phyloP scores from a whole-genome alignment of 1,140 invertebrate genomes.

The Sycophila sp. region DNA sequence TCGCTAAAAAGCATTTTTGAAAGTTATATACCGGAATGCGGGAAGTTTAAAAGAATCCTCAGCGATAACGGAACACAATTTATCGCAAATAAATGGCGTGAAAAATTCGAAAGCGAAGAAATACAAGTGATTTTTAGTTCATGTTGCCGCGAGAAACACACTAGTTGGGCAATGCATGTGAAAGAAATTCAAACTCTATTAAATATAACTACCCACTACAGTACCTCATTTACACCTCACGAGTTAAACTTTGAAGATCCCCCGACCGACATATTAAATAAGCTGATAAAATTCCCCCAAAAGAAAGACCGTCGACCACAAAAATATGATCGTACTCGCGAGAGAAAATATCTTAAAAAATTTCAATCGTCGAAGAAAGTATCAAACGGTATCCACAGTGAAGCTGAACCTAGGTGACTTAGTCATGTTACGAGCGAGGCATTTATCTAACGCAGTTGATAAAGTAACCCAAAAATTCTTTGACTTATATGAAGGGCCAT shows the following conservation, averaged over 20 bases:
- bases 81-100: conserved; percentile 32
- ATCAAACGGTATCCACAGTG: neutral
- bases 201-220: conserved; percentile 54
- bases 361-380: neutral
- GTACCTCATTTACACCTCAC: conserved; percentile 51
- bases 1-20: no score
- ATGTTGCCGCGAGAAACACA: conserved; percentile 43
- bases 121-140: no score
- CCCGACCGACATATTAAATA: neutral
- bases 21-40: no score
- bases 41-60: no score
- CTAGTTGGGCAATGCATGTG: conserved; percentile 38
- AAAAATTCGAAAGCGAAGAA: conserved; percentile 34
- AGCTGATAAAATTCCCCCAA: neutral
- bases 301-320: neutral
- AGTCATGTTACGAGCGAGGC: neutral
- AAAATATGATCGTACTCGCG: neutral
- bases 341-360: neutral
- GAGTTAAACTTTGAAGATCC: conserved; percentile 51
- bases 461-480: neutral
- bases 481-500: neutral
- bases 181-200: conserved; percentile 46
- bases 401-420: neutral
- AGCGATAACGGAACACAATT: no score
- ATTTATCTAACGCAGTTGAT: neutral